phyloP scores from a whole-genome alignment of 2,888 invertebrate species.

The Thera britannica region DNA sequence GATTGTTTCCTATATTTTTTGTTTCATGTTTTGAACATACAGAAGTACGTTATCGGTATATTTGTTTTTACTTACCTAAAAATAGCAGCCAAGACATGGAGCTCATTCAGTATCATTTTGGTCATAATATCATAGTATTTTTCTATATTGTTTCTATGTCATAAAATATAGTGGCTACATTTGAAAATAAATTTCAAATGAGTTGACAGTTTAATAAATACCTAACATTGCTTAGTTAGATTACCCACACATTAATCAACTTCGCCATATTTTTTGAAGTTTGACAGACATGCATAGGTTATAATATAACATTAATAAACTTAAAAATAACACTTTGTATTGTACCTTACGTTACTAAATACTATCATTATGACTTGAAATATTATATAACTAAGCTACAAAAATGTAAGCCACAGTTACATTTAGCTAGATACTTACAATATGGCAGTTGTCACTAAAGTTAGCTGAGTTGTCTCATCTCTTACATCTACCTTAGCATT shows the following conservation, averaged over 20 bases:
- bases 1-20: neutral
- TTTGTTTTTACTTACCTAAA: neutral
- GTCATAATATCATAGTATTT: neutral
- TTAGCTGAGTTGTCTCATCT: conserved; percentile 78
- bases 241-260: conserved; percentile 2
- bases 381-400: conserved; percentile 66
- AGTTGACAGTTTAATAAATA: conserved; percentile 8
- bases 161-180: neutral
- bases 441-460: conserved; percentile 83
- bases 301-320: conserved; percentile 6
- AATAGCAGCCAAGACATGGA: conserved; percentile 19
- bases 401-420: conserved; percentile 66
- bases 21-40: neutral
- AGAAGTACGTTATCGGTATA: neutral
- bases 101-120: neutral
- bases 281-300: neutral
- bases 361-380: conserved; percentile 83
- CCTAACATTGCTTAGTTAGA: conserved; percentile 11
- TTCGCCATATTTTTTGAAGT: neutral
- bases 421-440: conserved; percentile 79
- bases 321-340: conserved; percentile 35
- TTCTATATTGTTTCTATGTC: neutral
- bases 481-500: conserved; percentile 59
- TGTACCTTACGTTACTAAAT: conserved; percentile 79
- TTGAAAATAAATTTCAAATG: conserved; percentile 9